These are phyloP conservation scores for Meloe dianella DNA, from an alignment of 2,888 invertebrate genomes.

Conservation along the genomic window DNA sequence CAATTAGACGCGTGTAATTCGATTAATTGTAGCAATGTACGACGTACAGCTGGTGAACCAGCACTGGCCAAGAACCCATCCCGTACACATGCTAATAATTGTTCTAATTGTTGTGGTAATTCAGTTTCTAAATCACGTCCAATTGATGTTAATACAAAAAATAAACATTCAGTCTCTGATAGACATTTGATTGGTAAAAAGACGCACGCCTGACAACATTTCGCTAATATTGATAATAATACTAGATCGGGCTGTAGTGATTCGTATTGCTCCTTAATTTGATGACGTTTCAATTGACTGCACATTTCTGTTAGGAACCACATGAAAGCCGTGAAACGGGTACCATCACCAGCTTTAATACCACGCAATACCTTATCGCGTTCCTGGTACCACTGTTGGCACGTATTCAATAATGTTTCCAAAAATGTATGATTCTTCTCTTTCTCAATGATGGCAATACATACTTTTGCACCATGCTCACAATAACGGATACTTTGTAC, in stretches of 20 bases:
- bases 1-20: conserved; percentile 90
- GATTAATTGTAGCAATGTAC: conserved; percentile 86
- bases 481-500: conserved; percentile 80
- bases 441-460: conserved; percentile 85
- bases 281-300: conserved; percentile 79
- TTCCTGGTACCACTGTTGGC: conserved; percentile 86
- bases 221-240: conserved; percentile 81
- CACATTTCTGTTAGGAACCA: conserved; percentile 91
- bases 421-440: conserved; percentile 88
- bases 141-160: conserved; percentile 86
- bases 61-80: conserved; percentile 82
- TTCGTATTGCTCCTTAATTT: conserved; percentile 63
- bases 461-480: conserved; percentile 82
- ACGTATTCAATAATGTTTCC: conserved; percentile 86
- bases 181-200: conserved; percentile 81
- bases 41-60: conserved; percentile 77
- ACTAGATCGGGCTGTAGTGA: conserved; percentile 75
- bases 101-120: conserved; percentile 79
- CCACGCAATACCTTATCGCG: conserved; percentile 70
- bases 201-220: conserved; percentile 89
- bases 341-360: conserved; percentile 65
- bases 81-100: conserved; percentile 78
- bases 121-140: conserved; percentile 86
- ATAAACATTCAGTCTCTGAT: conserved; percentile 86
- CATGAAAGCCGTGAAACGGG: conserved; percentile 82